Evolutionary conservation across 2,113 vertebrate species (phyloP).

Genomic region (Syngnathus typhle): DNA sequence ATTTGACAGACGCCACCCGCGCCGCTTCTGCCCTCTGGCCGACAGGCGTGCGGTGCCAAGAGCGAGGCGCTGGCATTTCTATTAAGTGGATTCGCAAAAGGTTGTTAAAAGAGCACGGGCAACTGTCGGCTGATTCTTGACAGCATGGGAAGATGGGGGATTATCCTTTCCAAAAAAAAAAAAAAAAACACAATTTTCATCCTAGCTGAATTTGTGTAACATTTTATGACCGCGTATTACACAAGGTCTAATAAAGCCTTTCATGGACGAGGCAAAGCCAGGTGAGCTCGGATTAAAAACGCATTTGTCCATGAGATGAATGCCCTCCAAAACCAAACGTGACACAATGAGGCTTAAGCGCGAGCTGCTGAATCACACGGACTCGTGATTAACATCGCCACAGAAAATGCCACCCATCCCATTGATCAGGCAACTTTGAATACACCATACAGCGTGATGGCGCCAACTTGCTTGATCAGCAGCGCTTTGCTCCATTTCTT

Average conservation of each 20-base stretch:
- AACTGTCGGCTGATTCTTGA: slow-evolving; percentile 33
- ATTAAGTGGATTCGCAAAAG: slow-evolving; percentile 51
- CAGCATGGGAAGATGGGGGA: slow-evolving; percentile 16
- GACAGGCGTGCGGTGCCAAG: slow-evolving; percentile 26
- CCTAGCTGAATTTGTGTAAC: slow-evolving; percentile 3
- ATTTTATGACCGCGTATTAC: slow-evolving; percentile 7
- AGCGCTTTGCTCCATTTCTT: slow-evolving; percentile 13
- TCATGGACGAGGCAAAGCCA: slow-evolving; percentile 29
- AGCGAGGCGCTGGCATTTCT: slow-evolving; percentile 55
- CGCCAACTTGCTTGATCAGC: slow-evolving; percentile 25
- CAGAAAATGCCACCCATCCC: slow-evolving; percentile 36
- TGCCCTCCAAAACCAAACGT: slow-evolving; percentile 44
- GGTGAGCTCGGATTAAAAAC: slow-evolving; percentile 52
- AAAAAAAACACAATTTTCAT: slow-evolving; percentile 1
- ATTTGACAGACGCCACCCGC: slow-evolving; percentile 31
- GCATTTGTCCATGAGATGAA: slow-evolving; percentile 58
- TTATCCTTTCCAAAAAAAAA: too few species aligned
- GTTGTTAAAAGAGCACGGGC: slow-evolving; percentile 44
- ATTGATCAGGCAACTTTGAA: slow-evolving; percentile 21
- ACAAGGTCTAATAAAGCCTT: slow-evolving; percentile 31
- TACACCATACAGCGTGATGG: background rate
- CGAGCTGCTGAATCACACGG: slow-evolving; percentile 55
- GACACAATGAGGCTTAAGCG: slow-evolving; percentile 64
- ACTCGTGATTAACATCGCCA: slow-evolving; percentile 42
- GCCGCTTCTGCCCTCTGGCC: slow-evolving; percentile 22